Base-by-base conservation (phyloP, 1,140 invertebrate species). In the Lordiphosa clarofinis region DNA sequence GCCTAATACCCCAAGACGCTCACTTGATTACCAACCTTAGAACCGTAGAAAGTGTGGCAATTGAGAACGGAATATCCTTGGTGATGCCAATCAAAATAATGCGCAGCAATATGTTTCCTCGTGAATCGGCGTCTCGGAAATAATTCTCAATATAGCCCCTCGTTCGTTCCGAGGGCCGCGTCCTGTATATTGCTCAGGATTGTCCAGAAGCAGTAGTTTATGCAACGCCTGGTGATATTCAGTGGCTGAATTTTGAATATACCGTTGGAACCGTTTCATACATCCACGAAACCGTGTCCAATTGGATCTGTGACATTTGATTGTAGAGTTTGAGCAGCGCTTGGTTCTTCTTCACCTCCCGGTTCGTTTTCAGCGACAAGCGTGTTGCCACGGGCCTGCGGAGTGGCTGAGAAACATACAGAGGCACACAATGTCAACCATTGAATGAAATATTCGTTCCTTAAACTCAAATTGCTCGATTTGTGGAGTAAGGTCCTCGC, bases 131-230 rank as follows among this genome's bases (percentile, higher is more conserved):
- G 97, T 94, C 90, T 99, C 97, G 4, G 94, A 94, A 33, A 95
- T 94, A 33, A 98, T 88, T 44, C 96, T 90, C 72, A 98, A 91
- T 59, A 96, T 94, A 15, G 95, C 88, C 9, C 91, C 91, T 55
- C 96, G 90, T 70, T 98, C 96, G 92, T 88, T 99, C 98, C 4
- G 95, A 92, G 1, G 97, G 97, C 97, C 98, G 59, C 95, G 92
- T 81, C 96, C 96, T 78, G 94, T 96, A 90, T 98, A 98, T 38
- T 94, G 93, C 56, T 98, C 97, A 1, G 93, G 90, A 56, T 92
- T 91, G 87, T 98, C 97, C 74, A 98, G 90, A 46, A 98, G 92
- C 73, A 98, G 91, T 48, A 97, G 91, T 90, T 98, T 98, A 72
- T 96, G 94, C 33, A 98, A 89, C 15, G 94, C 94, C 64, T 94